Evolutionary conservation across 2,888 invertebrate genomes (phyloP), one percentile per base, ranked within the genome.

Genomic region (Caenorhabditis doughertyi): DNA sequence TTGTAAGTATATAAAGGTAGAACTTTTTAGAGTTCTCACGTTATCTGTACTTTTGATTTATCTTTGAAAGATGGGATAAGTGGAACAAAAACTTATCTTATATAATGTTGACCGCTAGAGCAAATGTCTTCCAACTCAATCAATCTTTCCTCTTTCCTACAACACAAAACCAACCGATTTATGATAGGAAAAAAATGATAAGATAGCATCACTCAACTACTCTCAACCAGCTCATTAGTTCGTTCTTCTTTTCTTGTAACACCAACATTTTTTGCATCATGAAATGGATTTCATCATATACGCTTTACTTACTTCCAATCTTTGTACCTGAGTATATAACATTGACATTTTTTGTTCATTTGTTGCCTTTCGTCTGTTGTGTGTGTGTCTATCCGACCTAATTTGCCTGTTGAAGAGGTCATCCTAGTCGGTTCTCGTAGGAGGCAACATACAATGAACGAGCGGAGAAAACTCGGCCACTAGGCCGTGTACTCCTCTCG

Each of bases 401-500:
- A 47, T 47, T 47, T 47, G 8, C 3, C n/a, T 47, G 44, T 3
- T 18, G 8, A 18, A 16, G 11, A 47, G 44, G 44, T 18, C 18
- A 47, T n/a, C 44, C 18, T 47, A 3, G n/a, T 4, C n/a, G 18
- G 44, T 47, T n/a, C 3, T 3, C 4, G 8, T 3, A 47, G n/a
- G 8, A 47, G 44, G 18, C 18, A 13, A 3, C n/a, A 18, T 3
- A 1, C 18, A 18, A 13, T 27, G 53, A 29, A n/a, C 44, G 1
- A 3, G n/a, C 18, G 42, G 16, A 25, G 4, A 32, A 47, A 9
- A 32, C 27, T 47, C 21, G 67, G 35, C 51, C 47, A 25, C 58
- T 23, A 35, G 67, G 58, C 58, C 58, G 74, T 67, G 74, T 58
- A 76, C 18, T 76, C 29, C 74, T 49, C 74, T n/a, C 2, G 74